Conservation (phyloP, 2,113 vertebrate species). For the Lagenorhynchus albirostris region DNA sequence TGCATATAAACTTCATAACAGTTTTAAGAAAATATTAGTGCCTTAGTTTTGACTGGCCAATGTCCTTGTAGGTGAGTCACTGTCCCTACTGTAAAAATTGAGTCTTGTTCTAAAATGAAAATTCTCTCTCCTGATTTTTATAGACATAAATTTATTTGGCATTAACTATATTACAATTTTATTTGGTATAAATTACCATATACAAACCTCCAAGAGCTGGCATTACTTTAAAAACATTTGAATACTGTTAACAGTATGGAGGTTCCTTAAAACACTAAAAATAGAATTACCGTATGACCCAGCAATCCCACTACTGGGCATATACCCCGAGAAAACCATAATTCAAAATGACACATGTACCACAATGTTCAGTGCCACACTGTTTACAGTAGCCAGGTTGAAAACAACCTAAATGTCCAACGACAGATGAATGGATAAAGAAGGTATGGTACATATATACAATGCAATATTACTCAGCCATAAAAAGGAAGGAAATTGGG, state of each 20-base stretch:
- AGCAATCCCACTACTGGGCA: too few relatives aligned
- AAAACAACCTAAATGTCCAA: too few relatives aligned
- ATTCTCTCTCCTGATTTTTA: conserved; percentile 10
- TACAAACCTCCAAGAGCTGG: not conserved
- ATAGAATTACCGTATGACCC: too few relatives aligned
- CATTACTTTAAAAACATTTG: conserved; percentile 4
- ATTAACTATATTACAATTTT: not conserved
- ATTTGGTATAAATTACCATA: not conserved
- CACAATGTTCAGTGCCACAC: too few relatives aligned
- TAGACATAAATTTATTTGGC: not conserved
- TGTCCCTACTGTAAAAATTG: not conserved
- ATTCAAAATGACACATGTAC: too few relatives aligned
- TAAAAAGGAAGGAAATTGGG: too few relatives aligned
- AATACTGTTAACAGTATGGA: not conserved
- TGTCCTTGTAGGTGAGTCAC: not conserved
- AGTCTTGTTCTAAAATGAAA: conserved; percentile 28
- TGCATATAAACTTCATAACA: not conserved
- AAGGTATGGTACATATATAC: too few relatives aligned
- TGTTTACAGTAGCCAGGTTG: too few relatives aligned
- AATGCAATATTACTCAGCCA: too few relatives aligned
- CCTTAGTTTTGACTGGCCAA: not conserved
- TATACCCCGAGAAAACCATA: too few relatives aligned
- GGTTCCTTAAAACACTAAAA: too few relatives aligned
- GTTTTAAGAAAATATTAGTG: not conserved
- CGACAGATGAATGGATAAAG: too few relatives aligned